Percentiles rank a stretch among this genome's conserved stretches.
Conservation (phyloP, 1,140 invertebrate species). For the Oedothorax gibbosus region DNA sequence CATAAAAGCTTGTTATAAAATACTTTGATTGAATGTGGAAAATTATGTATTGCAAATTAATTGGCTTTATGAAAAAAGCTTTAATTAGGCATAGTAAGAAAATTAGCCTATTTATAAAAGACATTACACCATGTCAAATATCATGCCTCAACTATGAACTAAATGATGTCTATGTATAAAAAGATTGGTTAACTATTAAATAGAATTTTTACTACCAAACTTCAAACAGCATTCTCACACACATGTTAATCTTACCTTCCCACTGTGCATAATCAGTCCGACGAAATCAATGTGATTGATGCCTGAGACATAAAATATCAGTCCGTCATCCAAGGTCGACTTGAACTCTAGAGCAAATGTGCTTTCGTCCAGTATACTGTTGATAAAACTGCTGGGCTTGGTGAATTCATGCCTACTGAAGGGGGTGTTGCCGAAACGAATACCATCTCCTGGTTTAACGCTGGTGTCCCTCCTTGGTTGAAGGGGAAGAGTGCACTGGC, state of each 20-base stretch:
- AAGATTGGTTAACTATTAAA: too few relatives aligned
- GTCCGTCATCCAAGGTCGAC: slow-evolving; percentile 81
- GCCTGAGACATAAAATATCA: slow-evolving; percentile 86
- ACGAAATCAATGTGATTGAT: slow-evolving; percentile 80
- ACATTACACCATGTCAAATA: too few relatives aligned
- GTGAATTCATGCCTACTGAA: slow-evolving; percentile 76
- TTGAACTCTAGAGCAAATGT: slow-evolving; percentile 86
- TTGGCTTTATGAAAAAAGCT: too few relatives aligned
- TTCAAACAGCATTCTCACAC: too few relatives aligned
- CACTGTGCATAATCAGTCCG: slow-evolving; percentile 83
- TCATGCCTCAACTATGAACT: too few relatives aligned
- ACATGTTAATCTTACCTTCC: slow-evolving; percentile 73
- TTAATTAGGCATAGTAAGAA: too few relatives aligned
- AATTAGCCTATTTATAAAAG: too few relatives aligned
- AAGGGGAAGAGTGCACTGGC: slow-evolving; percentile 58
- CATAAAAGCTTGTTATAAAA: too few relatives aligned
- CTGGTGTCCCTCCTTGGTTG: slow-evolving; percentile 39
- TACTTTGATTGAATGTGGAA: too few relatives aligned
- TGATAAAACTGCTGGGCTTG: slow-evolving; percentile 72
- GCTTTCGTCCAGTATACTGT: slow-evolving; percentile 72
- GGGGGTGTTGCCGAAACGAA: slow-evolving; percentile 56
- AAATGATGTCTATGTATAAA: too few relatives aligned
- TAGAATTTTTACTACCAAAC: too few relatives aligned
- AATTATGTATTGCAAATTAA: too few relatives aligned
- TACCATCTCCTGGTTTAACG: slow-evolving; percentile 42